Percentiles rank a stretch among this genome's conserved stretches.
Evolutionary conservation across 1,140 invertebrate genomes (phyloP).

Genomic region (Drosophila lini): DNA sequence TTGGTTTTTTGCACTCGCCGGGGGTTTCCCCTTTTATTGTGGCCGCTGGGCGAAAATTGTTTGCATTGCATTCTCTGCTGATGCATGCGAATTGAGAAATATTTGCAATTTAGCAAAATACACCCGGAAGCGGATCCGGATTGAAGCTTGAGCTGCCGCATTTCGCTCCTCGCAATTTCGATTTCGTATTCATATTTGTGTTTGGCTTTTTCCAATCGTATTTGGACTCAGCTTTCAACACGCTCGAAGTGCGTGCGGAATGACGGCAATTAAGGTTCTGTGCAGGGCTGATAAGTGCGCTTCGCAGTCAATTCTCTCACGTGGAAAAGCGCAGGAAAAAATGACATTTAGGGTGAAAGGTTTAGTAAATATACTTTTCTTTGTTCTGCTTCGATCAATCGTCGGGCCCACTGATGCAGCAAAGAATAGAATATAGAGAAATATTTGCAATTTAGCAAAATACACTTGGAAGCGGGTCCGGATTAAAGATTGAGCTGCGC

Average conservation of each 20-base stretch:
- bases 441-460: no score
- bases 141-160: conserved; percentile 51
- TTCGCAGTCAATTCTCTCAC: conserved; percentile 3
- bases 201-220: conserved; percentile 39
- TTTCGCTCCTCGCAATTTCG: conserved; percentile 16
- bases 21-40: conserved; percentile 53
- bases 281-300: conserved; percentile 13
- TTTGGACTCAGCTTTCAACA: conserved; percentile 31
- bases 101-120: conserved; percentile 83
- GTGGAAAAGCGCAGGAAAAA: conserved; percentile 1
- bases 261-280: conserved; percentile 67
- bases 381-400: no score
- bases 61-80: conserved; percentile 74
- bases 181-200: conserved; percentile 42
- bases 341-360: no score
- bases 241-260: conserved; percentile 65
- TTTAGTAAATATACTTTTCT: no score
- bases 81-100: conserved; percentile 82
- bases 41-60: conserved; percentile 73
- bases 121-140: conserved; percentile 67
- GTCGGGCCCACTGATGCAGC: no score
- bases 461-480: no score
- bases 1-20: conserved; percentile 27
- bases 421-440: no score
- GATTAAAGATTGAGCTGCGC: no score